Conservation (phyloP, 2,113 vertebrate genomes). For the Glaucomys volans region DNA sequence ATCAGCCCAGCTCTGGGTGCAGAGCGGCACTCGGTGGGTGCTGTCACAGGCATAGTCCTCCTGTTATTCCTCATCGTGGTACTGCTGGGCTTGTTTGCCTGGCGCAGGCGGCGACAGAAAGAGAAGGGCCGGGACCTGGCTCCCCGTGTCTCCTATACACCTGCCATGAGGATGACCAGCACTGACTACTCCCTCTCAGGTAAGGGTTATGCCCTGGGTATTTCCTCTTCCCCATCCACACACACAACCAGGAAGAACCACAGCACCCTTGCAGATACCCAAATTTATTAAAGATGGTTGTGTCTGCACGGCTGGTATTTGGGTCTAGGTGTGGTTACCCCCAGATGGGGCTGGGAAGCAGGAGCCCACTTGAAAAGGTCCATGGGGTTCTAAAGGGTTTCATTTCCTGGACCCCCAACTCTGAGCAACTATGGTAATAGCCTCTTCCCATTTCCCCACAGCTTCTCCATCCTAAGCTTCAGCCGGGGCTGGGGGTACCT, state of each 20-base stretch:
- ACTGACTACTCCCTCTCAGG: constrained; percentile 98
- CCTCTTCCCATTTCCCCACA: not conserved
- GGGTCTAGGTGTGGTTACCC: not conserved
- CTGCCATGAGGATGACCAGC: constrained; percentile 95
- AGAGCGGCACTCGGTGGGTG: constrained; percentile 97
- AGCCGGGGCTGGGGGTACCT: not conserved
- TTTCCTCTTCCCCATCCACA: too few relatives aligned
- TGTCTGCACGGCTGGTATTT: not conserved
- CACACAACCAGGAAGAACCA: not conserved
- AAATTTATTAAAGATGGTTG: not conserved
- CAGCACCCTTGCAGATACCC: not conserved
- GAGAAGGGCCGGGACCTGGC: constrained; percentile 96
- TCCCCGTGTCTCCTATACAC: constrained; percentile 96
- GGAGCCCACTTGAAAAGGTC: not conserved
- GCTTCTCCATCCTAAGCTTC: not conserved
- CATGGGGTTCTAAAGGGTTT: too few relatives aligned
- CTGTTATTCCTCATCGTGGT: constrained; percentile 97
- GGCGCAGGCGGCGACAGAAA: constrained; percentile 96
- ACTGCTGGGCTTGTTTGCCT: constrained; percentile 96
- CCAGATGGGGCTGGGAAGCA: not conserved
- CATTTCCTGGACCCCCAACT: not conserved
- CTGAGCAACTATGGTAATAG: not conserved
- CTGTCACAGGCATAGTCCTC: constrained; percentile 96
- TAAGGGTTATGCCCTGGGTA: constrained; percentile 82
- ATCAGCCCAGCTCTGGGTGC: constrained; percentile 97